A percentile compares a stretch with the other conserved stretches of the same genome.
Conservation (phyloP, 2,888 invertebrate species). For the Nowickia ferox region DNA sequence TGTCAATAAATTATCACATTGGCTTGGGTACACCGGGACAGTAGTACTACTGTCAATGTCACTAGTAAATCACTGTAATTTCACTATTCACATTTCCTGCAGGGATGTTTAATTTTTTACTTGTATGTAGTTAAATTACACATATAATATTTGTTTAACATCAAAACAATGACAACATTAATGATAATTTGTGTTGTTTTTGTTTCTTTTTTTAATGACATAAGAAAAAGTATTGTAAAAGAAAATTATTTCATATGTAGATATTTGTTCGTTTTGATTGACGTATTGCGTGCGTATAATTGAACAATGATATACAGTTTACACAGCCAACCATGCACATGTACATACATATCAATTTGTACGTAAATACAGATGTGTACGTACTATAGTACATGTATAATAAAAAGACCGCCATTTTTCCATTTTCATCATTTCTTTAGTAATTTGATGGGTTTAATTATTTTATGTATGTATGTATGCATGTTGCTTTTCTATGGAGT, state of each 20-base stretch:
- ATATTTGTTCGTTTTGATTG: slow-evolving; percentile 80
- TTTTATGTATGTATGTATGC: slow-evolving; percentile 5
- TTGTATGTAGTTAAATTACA: slow-evolving; percentile 1
- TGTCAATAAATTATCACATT: too few species aligned
- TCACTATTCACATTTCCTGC: too few species aligned
- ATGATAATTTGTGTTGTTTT: slow-evolving; percentile 21
- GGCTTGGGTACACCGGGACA: too few species aligned
- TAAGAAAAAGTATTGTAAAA: slow-evolving; percentile 73
- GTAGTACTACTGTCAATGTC: too few species aligned
- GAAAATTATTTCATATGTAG: slow-evolving; percentile 71
- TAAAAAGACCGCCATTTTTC: slow-evolving; percentile 37
- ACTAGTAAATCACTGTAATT: too few species aligned
- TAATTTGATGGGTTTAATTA: slow-evolving; percentile 57
- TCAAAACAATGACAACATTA: slow-evolving; percentile 26
- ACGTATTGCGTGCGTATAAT: slow-evolving; percentile 83
- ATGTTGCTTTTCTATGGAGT: not conserved
- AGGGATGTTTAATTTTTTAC: not conserved
- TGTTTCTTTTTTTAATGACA: slow-evolving; percentile 65
- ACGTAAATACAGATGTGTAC: not conserved
- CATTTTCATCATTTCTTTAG: slow-evolving; percentile 21
- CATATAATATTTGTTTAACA: not conserved
- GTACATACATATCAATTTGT: not conserved
- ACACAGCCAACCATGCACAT: not conserved
- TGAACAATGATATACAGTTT: slow-evolving; percentile 73
- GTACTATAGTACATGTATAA: not conserved